phyloP scores from a whole-genome alignment of 2,888 invertebrate genomes.

The Villa cingulata region DNA sequence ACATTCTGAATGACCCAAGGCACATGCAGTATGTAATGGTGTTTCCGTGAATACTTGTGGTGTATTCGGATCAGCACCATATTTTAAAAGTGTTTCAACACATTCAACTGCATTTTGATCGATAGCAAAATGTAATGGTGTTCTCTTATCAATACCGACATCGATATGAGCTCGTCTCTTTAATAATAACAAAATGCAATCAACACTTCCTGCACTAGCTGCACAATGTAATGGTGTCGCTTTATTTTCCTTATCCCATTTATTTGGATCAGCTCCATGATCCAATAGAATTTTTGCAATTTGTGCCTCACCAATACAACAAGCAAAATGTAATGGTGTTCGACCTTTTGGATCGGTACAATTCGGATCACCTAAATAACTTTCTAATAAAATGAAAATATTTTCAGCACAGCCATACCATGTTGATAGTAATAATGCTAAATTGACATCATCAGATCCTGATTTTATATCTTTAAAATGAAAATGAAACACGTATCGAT shows the following conservation, averaged over 20 bases:
- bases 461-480: slow-evolving; percentile 24
- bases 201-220: slow-evolving; percentile 39
- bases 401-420: slow-evolving; percentile 28
- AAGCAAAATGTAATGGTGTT: slow-evolving; percentile 63
- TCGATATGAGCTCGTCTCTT: slow-evolving; percentile 66
- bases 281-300: slow-evolving; percentile 57
- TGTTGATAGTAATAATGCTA: slow-evolving; percentile 28
- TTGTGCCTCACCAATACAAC: slow-evolving; percentile 57
- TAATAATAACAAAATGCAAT: slow-evolving; percentile 45
- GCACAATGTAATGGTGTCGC: slow-evolving; percentile 68
- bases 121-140: slow-evolving; percentile 75
- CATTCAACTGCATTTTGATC: slow-evolving; percentile 61
- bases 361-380: slow-evolving; percentile 43
- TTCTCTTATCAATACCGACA: slow-evolving; percentile 53
- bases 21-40: slow-evolving; percentile 68
- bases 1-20: slow-evolving; percentile 54
- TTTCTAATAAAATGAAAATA: slow-evolving; percentile 23
- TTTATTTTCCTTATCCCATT: slow-evolving; percentile 55
- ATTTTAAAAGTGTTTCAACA: slow-evolving; percentile 54
- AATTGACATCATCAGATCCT: slow-evolving; percentile 27
- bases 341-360: slow-evolving; percentile 52
- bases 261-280: slow-evolving; percentile 52
- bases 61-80: slow-evolving; percentile 71
- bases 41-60: slow-evolving; percentile 77
- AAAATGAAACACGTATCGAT: too few relatives aligned